Base-by-base conservation (phyloP, 2,888 invertebrate genomes). In the Lepidocyrtinus sp. region DNA sequence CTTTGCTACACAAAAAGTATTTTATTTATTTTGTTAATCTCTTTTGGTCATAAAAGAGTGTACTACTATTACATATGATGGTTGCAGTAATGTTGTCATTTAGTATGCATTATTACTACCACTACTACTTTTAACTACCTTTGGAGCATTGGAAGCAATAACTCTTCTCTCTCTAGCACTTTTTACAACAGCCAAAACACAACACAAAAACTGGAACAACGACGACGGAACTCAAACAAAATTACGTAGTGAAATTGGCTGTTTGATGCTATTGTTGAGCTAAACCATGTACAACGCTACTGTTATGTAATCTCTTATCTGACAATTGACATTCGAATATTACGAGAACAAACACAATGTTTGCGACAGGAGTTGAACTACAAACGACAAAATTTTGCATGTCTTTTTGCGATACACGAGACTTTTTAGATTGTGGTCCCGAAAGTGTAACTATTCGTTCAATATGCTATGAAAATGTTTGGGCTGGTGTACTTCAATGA, bases 51-150 rank as follows among this genome's bases (percentile, higher is more conserved):
- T 50, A 50, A 50, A n/a, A 2, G 50, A 50, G 50, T 50, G 36
- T 36, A 36, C 36, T 36, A 50, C 50, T 50, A 17, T 12, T 17
- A 12, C 12, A n/a, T 50, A 15, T n/a, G 2, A 2, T 17, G 50
- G 17, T 17, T 50, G 50, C 50, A 50, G 12, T 50, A 50, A 50
- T 50, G 50, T 17, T 50, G 50, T 50, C 50, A 50, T 50, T 50
- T 50, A 50, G 50, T 50, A 50, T 50, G 50, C 50, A 50, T 50
- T 50, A 50, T 17, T 50, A 50, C 50, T 50, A 50, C 50, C 17
- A 50, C 50, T 50, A 50, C 50, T 50, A 50, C 50, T 50, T 50
- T 50, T 50, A 50, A 50, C 50, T 50, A 50, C 50, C 50, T 50
- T 50, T 50, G 50, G 50, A 50, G 50, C 50, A 50, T 50, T 50